A percentile compares a stretch with the other conserved stretches of the same genome.
These are phyloP conservation scores for Hemitrygon akajei DNA, from an alignment of 2,797 vertebrate genomes.

Conservation along the genomic window DNA sequence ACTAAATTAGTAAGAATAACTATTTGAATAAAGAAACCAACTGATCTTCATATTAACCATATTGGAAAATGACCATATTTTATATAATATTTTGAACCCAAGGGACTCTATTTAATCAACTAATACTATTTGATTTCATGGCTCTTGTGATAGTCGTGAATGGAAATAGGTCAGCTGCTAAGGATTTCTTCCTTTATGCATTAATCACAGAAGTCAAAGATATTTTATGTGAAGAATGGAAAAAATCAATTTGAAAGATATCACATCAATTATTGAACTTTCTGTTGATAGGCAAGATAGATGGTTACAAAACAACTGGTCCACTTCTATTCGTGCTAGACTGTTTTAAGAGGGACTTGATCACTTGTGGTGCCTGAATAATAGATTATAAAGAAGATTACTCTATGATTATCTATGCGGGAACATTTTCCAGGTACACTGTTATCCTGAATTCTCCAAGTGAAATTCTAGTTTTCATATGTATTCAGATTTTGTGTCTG, in stretches of 20 bases:
- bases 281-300: neutral
- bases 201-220: neutral
- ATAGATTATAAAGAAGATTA: too few species aligned
- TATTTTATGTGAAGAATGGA: neutral
- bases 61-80: neutral
- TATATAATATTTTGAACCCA: neutral
- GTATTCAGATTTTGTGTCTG: neutral
- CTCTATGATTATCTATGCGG: neutral
- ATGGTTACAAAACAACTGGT: neutral
- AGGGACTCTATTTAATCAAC: neutral
- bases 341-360: neutral
- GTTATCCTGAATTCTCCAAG: neutral
- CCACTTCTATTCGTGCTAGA: neutral
- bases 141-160: neutral
- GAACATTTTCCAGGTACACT: neutral
- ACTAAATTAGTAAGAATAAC: neutral
- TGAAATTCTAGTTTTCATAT: neutral
- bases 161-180: neutral
- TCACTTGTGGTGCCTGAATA: neutral
- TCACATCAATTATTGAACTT: neutral
- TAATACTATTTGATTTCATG: neutral
- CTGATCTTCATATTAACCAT: neutral
- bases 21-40: neutral
- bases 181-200: neutral
- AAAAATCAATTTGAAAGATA: neutral